A percentile compares a stretch with the other conserved stretches of the same genome.
These are phyloP conservation scores for Actinopyga echinites DNA, from an alignment of 53 echinoderm and acorn worm genomes.

Conservation along the genomic window DNA sequence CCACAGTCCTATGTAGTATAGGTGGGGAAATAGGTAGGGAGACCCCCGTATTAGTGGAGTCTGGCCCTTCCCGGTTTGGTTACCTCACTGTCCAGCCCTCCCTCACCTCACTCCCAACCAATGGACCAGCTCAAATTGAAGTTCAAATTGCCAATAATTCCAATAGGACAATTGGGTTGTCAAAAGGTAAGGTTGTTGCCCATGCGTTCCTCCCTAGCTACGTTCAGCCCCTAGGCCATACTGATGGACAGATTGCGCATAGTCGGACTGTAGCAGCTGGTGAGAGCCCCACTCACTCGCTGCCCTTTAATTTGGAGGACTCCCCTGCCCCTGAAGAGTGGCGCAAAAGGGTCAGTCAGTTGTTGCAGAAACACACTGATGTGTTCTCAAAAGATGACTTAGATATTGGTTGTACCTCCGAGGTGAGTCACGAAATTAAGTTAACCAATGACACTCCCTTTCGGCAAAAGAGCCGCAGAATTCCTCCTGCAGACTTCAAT, in stretches of 20 bases:
- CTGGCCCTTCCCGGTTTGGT: not conserved
- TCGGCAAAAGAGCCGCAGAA: conserved; percentile 43
- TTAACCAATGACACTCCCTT: conserved; percentile 54
- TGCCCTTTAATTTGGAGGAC: conserved; percentile 29
- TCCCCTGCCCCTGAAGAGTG: conserved; percentile 43
- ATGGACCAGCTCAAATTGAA: not conserved
- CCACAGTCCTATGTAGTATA: conserved; percentile 15
- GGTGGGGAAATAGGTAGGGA: not conserved
- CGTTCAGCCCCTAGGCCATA: not conserved
- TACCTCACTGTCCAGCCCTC: conserved; percentile 1
- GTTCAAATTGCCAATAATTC: conserved; percentile 11
- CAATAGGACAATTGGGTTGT: conserved; percentile 29
- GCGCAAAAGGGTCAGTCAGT: not conserved
- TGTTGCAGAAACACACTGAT: conserved; percentile 6
- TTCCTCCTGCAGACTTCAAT: conserved; percentile 50
- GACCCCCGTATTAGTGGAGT: conserved; percentile 35
- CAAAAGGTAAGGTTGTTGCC: conserved; percentile 11
- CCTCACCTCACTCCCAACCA: conserved; percentile 1
- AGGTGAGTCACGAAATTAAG: conserved; percentile 54
- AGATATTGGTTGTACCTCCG: conserved; percentile 43
- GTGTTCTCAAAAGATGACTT: conserved; percentile 57
- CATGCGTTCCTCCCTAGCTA: conserved; percentile 7
- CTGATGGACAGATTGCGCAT: not conserved
- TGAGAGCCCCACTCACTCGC: not conserved
- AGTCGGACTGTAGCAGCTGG: not conserved